These are phyloP conservation scores for Cataglyphis albicans DNA, from an alignment of 2,888 invertebrate species.

Conservation along the genomic window DNA sequence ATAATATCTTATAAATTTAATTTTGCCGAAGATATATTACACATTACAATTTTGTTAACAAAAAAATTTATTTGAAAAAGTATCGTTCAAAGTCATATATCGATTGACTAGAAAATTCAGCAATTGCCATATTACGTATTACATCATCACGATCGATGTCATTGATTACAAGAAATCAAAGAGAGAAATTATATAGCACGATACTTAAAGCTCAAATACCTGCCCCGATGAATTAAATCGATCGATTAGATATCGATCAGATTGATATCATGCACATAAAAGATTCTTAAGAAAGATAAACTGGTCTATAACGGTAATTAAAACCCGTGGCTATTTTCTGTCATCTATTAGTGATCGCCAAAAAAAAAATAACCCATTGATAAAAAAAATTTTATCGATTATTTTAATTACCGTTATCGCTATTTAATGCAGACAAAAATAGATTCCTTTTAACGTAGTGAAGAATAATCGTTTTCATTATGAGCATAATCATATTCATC, in stretches of 20 bases:
- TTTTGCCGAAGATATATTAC: neutral
- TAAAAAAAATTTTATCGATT: neutral
- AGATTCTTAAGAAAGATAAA: slow-evolving; percentile 11
- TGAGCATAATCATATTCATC: slow-evolving; percentile 6
- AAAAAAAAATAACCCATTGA: neutral
- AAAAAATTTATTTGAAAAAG: neutral
- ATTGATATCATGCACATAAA: neutral
- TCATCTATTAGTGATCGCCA: neutral
- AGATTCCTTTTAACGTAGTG: neutral
- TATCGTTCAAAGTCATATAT: neutral
- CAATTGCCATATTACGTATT: slow-evolving; percentile 22
- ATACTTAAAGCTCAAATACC: neutral
- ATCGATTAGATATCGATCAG: slow-evolving; percentile 33
- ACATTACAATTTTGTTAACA: too few relatives aligned
- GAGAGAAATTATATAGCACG: neutral
- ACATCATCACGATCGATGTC: slow-evolving; percentile 12
- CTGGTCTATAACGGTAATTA: slow-evolving; percentile 22
- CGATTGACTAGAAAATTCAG: neutral
- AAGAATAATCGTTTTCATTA: neutral
- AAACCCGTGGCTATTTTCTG: neutral
- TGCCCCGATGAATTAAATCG: slow-evolving; percentile 12
- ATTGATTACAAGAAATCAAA: slow-evolving; percentile 7
- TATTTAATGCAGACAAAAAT: neutral
- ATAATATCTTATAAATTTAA: neutral
- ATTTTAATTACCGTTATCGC: slow-evolving; percentile 1